A percentile compares a stretch with the other conserved stretches of the same genome.
Conservation (phyloP, 2,888 invertebrate species). For the Andrena praecox region DNA sequence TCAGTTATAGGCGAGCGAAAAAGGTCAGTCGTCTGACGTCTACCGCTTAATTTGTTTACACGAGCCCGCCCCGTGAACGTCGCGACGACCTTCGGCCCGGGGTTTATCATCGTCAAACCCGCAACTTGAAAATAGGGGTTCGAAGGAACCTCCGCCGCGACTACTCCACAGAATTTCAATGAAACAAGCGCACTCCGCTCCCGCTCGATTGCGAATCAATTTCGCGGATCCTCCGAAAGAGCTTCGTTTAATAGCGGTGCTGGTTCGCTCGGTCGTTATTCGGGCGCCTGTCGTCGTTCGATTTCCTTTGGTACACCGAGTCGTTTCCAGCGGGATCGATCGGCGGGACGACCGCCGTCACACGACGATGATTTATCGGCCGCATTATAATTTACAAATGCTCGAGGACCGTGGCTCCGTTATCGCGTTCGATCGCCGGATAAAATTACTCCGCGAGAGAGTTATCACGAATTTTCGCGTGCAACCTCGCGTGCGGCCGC, state of each 20-base stretch:
- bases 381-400: conserved; percentile 61
- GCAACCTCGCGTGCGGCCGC: conserved; percentile 54
- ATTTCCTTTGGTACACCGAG: neutral
- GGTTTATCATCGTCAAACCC: neutral
- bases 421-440: conserved; percentile 57
- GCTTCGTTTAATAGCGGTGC: no score
- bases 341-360: conserved; percentile 50
- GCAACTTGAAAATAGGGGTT: neutral
- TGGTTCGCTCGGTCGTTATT: neutral
- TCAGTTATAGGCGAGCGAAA: conserved; percentile 72
- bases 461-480: conserved; percentile 59
- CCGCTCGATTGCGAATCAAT: no score
- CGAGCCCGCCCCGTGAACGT: conserved; percentile 21
- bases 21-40: conserved; percentile 64
- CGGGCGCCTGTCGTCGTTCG: neutral
- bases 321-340: conserved; percentile 28
- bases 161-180: neutral
- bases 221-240: no score
- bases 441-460: conserved; percentile 53
- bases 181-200: neutral
- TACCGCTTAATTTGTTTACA: conserved; percentile 68
- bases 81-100: neutral
- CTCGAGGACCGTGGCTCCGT: conserved; percentile 34
- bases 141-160: no score
- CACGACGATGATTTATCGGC: conserved; percentile 61